Percentiles rank a stretch among this genome's conserved stretches.
Conservation (phyloP, 1,140 invertebrate genomes). For the Bombus confusus region DNA sequence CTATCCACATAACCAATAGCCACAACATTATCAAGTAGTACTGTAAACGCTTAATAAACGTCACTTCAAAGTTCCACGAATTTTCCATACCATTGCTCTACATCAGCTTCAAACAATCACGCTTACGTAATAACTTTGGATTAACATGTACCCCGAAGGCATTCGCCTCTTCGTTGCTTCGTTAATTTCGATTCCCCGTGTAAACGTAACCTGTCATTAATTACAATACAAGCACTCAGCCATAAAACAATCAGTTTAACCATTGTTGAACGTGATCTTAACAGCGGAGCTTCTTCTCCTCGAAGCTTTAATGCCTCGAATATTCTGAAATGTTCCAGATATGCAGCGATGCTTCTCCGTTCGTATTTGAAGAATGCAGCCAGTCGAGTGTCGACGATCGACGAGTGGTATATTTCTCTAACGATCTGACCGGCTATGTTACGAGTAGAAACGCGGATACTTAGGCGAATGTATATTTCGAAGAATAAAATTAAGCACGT, state of each 20-base stretch:
- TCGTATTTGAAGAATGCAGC: slow-evolving; percentile 44
- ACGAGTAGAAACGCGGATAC: no score
- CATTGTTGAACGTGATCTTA: neutral
- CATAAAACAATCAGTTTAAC: neutral
- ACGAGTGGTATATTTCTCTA: neutral
- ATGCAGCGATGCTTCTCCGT: slow-evolving; percentile 1
- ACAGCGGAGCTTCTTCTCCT: neutral
- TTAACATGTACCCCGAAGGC: neutral
- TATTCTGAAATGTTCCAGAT: neutral
- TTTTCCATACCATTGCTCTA: neutral
- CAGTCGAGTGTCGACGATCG: neutral
- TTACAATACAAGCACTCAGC: neutral
- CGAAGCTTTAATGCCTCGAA: neutral
- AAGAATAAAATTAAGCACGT: no score
- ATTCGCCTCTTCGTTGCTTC: neutral
- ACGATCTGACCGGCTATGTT: slow-evolving; percentile 9
- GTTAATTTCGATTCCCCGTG: neutral
- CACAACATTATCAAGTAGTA: no score
- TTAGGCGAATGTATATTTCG: no score
- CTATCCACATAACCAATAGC: no score
- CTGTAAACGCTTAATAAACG: neutral
- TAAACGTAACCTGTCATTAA: neutral
- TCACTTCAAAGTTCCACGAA: neutral
- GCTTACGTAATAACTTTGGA: neutral
- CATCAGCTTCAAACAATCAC: neutral